Evolutionary conservation across 2,888 invertebrate species (phyloP).

Genomic region (Sphaerophoria rueppellii): DNA sequence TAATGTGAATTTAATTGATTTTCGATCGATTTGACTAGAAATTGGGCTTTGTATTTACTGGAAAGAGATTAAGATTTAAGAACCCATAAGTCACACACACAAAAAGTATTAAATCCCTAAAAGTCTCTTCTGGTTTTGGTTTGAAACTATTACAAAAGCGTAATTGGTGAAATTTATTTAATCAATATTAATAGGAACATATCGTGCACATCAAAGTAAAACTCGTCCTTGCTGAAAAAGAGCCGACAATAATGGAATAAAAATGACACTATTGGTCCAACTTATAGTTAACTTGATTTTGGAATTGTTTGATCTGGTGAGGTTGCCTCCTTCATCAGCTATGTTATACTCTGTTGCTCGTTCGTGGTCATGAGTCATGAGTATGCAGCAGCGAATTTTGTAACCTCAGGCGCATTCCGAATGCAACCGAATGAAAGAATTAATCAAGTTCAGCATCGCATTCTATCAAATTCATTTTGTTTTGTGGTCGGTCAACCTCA

Average conservation of each 20-base stretch:
- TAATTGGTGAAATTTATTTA: slow-evolving; percentile 66
- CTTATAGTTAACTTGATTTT: not conserved
- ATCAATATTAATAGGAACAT: slow-evolving; percentile 59
- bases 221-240: slow-evolving; percentile 35
- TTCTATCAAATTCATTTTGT: slow-evolving; percentile 71
- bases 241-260: slow-evolving; percentile 38
- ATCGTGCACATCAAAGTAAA: slow-evolving; percentile 55
- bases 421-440: slow-evolving; percentile 70
- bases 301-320: not conserved
- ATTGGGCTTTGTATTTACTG: slow-evolving; percentile 47
- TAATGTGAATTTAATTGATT: slow-evolving; percentile 73
- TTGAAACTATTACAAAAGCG: slow-evolving; percentile 16
- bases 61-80: slow-evolving; percentile 64
- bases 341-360: not conserved
- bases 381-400: slow-evolving; percentile 36
- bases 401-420: slow-evolving; percentile 59
- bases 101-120: not conserved
- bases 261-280: slow-evolving; percentile 18
- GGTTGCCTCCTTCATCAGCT: not conserved
- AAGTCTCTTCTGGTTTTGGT: not conserved
- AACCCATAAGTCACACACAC: too few relatives aligned
- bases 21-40: slow-evolving; percentile 57
- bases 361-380: not conserved
- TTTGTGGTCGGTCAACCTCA: slow-evolving; percentile 63
- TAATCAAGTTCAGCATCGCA: slow-evolving; percentile 65